A percentile compares a stretch with the other conserved stretches of the same genome.
Evolutionary conservation across 1,140 invertebrate species (phyloP).

Genomic region (Manduca sexta): DNA sequence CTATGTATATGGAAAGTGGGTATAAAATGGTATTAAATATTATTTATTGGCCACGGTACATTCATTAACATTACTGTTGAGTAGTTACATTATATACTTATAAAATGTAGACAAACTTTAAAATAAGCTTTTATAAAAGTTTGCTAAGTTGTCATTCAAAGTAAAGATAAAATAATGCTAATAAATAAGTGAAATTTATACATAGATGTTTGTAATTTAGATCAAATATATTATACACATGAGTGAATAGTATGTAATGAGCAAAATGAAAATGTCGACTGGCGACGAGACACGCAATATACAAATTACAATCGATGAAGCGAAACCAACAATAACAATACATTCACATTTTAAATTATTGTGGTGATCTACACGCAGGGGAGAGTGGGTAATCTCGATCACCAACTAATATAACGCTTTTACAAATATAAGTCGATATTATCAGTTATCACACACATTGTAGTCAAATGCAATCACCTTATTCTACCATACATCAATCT

Average conservation of each 20-base stretch:
- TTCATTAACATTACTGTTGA: slow-evolving; percentile 34
- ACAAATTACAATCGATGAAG: slow-evolving; percentile 35
- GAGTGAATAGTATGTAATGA: slow-evolving; percentile 28
- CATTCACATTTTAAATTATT: slow-evolving; percentile 43
- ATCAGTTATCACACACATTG: no score
- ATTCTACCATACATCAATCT: no score
- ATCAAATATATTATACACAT: slow-evolving; percentile 13
- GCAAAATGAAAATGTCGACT: slow-evolving; percentile 42
- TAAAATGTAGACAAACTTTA: slow-evolving; percentile 20
- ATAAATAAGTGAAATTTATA: slow-evolving; percentile 17
- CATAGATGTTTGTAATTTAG: slow-evolving; percentile 17
- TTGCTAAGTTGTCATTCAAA: slow-evolving; percentile 12
- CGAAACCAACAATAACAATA: slow-evolving; percentile 36
- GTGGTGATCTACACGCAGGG: slow-evolving; percentile 28
- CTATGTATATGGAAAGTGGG: slow-evolving; percentile 65
- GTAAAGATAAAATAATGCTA: slow-evolving; percentile 19
- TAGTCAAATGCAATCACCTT: no score
- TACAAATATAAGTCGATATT: no score
- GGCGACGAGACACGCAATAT: slow-evolving; percentile 26
- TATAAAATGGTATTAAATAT: slow-evolving; percentile 70
- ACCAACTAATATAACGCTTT: no score
- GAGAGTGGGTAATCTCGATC: no score
- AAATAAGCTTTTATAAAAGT: slow-evolving; percentile 6
- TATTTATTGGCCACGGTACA: slow-evolving; percentile 68
- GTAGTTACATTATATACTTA: slow-evolving; percentile 35